phyloP scores from a whole-genome alignment of 2,888 invertebrate species.

The Platerodrilus igneus region DNA sequence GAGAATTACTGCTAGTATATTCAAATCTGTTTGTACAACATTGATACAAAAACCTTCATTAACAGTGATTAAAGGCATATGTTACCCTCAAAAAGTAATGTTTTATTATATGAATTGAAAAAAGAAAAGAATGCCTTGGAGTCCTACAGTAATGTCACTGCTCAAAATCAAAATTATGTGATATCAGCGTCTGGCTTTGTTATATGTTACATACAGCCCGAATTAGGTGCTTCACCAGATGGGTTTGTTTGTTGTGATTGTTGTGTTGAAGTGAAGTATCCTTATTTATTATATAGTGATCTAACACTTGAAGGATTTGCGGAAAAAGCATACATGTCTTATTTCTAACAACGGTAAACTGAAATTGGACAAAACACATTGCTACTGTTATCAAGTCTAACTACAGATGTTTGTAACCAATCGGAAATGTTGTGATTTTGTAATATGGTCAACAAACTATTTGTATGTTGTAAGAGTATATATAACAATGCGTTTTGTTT shows the following conservation, averaged over 20 bases:
- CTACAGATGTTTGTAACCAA: too few relatives aligned
- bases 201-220: neutral
- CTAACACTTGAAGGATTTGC: conserved; percentile 3
- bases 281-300: conserved; percentile 1
- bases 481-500: too few relatives aligned
- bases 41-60: conserved; percentile 1
- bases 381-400: too few relatives aligned
- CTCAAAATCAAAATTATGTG: neutral
- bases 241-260: conserved; percentile 5
- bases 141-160: too few relatives aligned
- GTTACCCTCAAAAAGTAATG: conserved; percentile 4
- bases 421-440: too few relatives aligned
- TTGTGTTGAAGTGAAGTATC: conserved; percentile 7
- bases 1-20: conserved; percentile 1
- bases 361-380: too few relatives aligned
- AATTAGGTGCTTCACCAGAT: conserved; percentile 8
- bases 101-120: conserved; percentile 4
- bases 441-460: too few relatives aligned
- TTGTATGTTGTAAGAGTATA: too few relatives aligned
- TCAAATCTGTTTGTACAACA: conserved; percentile 6
- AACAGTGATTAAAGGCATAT: conserved; percentile 4
- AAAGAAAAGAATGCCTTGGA: conserved; percentile 1
- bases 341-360: conserved; percentile 1
- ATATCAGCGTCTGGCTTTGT: too few relatives aligned
- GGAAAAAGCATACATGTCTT: conserved; percentile 3